A percentile compares a stretch with the other conserved stretches of the same genome.
These are phyloP conservation scores for Drosophila acutilabella DNA, from an alignment of 2,888 invertebrate genomes.

Conservation along the genomic window DNA sequence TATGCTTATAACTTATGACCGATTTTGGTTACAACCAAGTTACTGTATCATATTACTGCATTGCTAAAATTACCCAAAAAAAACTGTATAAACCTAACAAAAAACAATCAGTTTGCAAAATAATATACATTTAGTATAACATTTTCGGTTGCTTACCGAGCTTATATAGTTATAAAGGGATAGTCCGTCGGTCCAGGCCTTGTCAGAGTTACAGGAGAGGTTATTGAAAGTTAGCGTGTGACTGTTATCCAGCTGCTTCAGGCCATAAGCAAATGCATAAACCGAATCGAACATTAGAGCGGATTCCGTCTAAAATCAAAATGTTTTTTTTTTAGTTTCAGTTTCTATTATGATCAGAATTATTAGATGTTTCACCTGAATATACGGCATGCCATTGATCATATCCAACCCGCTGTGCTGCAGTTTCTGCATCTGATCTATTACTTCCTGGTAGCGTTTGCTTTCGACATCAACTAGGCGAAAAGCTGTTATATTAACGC, in stretches of 20 bases:
- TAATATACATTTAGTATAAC: no score
- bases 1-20: no score
- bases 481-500: slow-evolving; percentile 97
- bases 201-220: slow-evolving; percentile 92
- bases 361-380: slow-evolving; percentile 86
- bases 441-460: slow-evolving; percentile 90
- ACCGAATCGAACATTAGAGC: slow-evolving; percentile 95
- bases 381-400: slow-evolving; percentile 89
- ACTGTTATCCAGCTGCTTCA: slow-evolving; percentile 90
- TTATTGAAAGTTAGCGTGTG: slow-evolving; percentile 90
- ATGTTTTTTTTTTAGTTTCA: no score
- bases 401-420: slow-evolving; percentile 92
- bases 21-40: no score
- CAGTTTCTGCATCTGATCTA: slow-evolving; percentile 94
- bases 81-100: no score
- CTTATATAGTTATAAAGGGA: slow-evolving; percentile 91
- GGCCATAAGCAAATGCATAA: slow-evolving; percentile 91
- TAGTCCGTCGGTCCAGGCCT: slow-evolving; percentile 92
- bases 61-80: no score
- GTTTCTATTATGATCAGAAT: background rate
- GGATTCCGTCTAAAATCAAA: slow-evolving; percentile 90
- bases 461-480: slow-evolving; percentile 93
- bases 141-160: slow-evolving; percentile 85
- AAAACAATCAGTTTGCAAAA: no score
- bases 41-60: no score